Evolutionary conservation across 1,140 invertebrate genomes (phyloP).

Genomic region (Drosophila erecta): DNA sequence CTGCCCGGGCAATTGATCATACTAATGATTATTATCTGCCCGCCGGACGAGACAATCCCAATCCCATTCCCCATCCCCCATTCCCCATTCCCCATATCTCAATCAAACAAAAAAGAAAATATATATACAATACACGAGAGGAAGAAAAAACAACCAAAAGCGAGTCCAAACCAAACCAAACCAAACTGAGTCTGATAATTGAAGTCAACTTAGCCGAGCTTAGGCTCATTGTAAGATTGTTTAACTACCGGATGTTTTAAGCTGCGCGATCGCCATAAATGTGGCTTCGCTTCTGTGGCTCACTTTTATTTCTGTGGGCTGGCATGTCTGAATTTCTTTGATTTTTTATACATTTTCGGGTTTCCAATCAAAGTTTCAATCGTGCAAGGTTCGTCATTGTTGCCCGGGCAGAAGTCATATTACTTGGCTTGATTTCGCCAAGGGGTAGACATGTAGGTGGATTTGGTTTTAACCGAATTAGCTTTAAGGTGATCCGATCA

Average conservation of each 20-base stretch:
- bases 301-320: constrained; percentile 1
- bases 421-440: neutral
- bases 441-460: neutral
- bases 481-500: neutral
- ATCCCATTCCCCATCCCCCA: constrained; percentile 19
- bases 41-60: constrained; percentile 38
- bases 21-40: constrained; percentile 79
- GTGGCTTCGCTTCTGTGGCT: constrained; percentile 26
- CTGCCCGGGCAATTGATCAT: constrained; percentile 65
- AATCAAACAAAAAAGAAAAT: neutral
- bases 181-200: constrained; percentile 61
- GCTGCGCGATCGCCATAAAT: constrained; percentile 50
- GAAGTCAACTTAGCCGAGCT: constrained; percentile 69
- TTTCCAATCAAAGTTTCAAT: constrained; percentile 10
- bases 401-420: neutral
- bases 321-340: constrained; percentile 13
- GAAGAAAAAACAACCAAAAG: neutral
- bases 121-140: too few relatives aligned
- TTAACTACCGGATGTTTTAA: constrained; percentile 76
- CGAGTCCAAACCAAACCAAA: constrained; percentile 16
- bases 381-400: neutral
- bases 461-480: neutral
- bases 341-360: constrained; percentile 12
- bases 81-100: constrained; percentile 1
- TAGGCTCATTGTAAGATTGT: constrained; percentile 69